Percentiles rank a stretch among this genome's conserved stretches.
Evolutionary conservation across 1,140 invertebrate species (phyloP).

Genomic region (Orchestia grillus): DNA sequence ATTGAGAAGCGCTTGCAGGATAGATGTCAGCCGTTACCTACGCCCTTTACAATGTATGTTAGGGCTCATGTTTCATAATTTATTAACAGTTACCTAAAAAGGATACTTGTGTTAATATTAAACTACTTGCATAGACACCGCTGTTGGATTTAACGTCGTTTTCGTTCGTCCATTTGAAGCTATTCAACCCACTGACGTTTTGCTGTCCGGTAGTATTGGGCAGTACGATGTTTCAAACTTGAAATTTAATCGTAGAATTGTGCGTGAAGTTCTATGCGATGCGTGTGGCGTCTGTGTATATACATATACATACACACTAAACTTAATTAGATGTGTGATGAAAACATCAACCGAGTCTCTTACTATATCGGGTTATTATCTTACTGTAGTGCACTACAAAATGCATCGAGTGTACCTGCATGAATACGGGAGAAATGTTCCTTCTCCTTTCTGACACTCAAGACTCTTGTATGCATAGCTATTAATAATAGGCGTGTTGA

Average conservation of each 20-base stretch:
- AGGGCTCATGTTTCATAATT: not conserved
- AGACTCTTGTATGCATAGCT: no score
- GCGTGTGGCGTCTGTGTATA: not conserved
- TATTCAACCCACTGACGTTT: not conserved
- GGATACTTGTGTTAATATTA: not conserved
- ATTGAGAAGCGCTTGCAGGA: no score
- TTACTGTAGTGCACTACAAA: not conserved
- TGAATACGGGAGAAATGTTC: not conserved
- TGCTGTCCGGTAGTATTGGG: not conserved
- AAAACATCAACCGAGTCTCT: not conserved
- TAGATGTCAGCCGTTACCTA: no score
- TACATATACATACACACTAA: not conserved
- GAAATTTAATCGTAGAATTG: not conserved
- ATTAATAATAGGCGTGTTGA: no score
- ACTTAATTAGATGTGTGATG: not conserved
- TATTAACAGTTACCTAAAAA: not conserved
- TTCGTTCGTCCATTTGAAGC: not conserved
- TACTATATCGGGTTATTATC: not conserved
- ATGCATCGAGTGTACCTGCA: not conserved
- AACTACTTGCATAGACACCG: not conserved
- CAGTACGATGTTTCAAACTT: not conserved
- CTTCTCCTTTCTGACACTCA: not conserved
- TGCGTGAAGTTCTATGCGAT: not conserved
- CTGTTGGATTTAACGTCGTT: not conserved
- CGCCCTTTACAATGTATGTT: not conserved